phyloP scores from a whole-genome alignment of 2,888 invertebrate species.

The Esperia sulphurella region DNA sequence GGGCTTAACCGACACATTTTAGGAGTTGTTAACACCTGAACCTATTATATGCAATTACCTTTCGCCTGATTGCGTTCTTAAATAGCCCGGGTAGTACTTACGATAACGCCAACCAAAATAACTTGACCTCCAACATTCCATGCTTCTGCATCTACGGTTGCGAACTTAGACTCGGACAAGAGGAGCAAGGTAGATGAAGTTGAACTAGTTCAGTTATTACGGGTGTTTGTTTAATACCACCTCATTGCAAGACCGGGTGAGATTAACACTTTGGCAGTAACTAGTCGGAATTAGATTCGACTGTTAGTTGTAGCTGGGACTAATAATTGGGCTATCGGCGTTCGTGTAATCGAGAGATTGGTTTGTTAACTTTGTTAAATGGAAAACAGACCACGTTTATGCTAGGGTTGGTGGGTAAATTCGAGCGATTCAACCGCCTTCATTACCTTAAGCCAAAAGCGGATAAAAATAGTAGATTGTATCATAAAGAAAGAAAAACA shows the following conservation, averaged over 20 bases:
- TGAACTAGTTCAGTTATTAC: conserved; percentile 21
- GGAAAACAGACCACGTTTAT: conserved; percentile 1
- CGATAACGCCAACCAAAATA: conserved; percentile 24
- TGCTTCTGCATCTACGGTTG: conserved; percentile 8
- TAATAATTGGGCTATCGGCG: conserved; percentile 23
- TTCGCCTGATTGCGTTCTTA: conserved; percentile 44
- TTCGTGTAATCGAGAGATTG: conserved; percentile 17
- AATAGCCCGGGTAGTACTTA: conserved; percentile 38
- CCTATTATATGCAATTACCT: conserved; percentile 46
- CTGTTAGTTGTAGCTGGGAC: conserved; percentile 22
- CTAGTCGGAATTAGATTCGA: conserved; percentile 28
- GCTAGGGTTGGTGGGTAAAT: neutral
- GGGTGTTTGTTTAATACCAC: conserved; percentile 28
- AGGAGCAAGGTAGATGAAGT: conserved; percentile 13
- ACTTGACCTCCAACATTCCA: conserved; percentile 15
- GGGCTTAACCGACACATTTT: conserved; percentile 36
- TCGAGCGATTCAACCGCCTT: too few species aligned
- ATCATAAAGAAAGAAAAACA: too few species aligned
- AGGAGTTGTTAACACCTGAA: conserved; percentile 51
- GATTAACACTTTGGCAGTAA: conserved; percentile 29
- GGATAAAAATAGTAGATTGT: too few species aligned
- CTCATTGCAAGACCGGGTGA: conserved; percentile 25
- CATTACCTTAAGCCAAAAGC: too few species aligned
- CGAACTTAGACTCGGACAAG: neutral
- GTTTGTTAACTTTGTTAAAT: conserved; percentile 10